phyloP scores from a whole-genome alignment of 2,797 vertebrate species.

The Thaleichthys pacificus region DNA sequence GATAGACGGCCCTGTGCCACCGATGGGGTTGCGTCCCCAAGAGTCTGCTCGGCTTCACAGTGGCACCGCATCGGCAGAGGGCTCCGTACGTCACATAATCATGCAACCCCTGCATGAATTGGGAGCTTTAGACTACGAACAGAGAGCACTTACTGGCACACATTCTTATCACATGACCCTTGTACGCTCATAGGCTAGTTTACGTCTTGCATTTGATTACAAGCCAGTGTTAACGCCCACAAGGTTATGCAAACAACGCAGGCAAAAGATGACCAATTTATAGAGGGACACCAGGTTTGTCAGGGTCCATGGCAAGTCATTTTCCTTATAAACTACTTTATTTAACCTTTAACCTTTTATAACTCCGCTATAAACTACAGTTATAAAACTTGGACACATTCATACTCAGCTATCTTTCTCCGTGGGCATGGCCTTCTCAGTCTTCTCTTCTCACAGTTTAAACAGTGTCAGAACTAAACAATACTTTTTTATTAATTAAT shows the following conservation, averaged over 20 bases:
- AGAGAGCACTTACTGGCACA: too few species aligned
- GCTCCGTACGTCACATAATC: not conserved
- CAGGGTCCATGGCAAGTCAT: not conserved
- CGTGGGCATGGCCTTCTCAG: not conserved
- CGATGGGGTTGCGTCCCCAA: slow-evolving; percentile 13
- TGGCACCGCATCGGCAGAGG: not conserved
- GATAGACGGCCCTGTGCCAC: not conserved
- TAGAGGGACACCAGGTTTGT: not conserved
- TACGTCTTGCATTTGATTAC: not conserved
- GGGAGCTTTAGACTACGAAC: too few species aligned
- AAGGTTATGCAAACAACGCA: not conserved
- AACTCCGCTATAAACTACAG: not conserved
- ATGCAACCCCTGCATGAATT: not conserved
- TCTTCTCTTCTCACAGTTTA: not conserved
- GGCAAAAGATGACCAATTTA: slow-evolving; percentile 2
- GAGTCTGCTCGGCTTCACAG: not conserved
- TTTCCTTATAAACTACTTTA: not conserved
- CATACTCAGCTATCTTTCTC: not conserved
- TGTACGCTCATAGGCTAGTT: not conserved
- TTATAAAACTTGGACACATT: slow-evolving; percentile 3
- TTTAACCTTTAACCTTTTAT: too few species aligned
- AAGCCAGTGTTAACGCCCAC: not conserved
- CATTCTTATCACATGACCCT: too few species aligned
- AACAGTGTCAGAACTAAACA: not conserved
- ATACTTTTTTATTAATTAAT: not conserved